These are phyloP conservation scores for Cephus pygmeus DNA, from an alignment of 2,888 invertebrate species.

Conservation along the genomic window DNA sequence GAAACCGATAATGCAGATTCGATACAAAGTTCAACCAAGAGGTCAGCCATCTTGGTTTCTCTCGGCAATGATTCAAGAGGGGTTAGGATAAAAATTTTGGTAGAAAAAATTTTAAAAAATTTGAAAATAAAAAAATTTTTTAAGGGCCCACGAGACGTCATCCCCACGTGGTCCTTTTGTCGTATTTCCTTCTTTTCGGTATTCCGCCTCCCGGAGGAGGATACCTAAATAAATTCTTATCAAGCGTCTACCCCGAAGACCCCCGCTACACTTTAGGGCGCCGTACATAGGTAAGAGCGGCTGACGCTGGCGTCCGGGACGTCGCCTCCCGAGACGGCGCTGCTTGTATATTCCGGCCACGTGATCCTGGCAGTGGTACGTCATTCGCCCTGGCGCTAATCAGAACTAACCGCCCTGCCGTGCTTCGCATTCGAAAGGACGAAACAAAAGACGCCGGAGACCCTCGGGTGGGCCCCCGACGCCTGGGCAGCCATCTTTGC, in stretches of 20 bases:
- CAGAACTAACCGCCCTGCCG: slow-evolving; percentile 65
- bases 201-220: neutral
- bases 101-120: too few species aligned
- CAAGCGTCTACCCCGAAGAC: slow-evolving; percentile 1
- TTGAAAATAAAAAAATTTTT: neutral
- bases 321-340: neutral
- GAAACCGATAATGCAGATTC: slow-evolving; percentile 35
- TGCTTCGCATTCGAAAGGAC: slow-evolving; percentile 52
- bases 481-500: slow-evolving; percentile 52
- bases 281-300: neutral
- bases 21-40: slow-evolving; percentile 9
- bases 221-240: slow-evolving; percentile 42
- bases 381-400: slow-evolving; percentile 62
- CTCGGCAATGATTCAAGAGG: slow-evolving; percentile 11
- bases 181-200: neutral
- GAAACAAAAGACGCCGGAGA: slow-evolving; percentile 25
- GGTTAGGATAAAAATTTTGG: neutral
- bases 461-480: slow-evolving; percentile 19
- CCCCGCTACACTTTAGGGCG: slow-evolving; percentile 1
- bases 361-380: slow-evolving; percentile 63
- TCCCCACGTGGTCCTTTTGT: neutral
- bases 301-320: neutral
- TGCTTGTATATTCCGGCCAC: slow-evolving; percentile 57
- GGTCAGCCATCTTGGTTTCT: slow-evolving; percentile 19
- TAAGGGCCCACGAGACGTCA: neutral